Percentiles rank a stretch among this genome's conserved stretches.
Evolutionary conservation across 2,888 invertebrate species (phyloP).

Genomic region (Lochmaea capreae): DNA sequence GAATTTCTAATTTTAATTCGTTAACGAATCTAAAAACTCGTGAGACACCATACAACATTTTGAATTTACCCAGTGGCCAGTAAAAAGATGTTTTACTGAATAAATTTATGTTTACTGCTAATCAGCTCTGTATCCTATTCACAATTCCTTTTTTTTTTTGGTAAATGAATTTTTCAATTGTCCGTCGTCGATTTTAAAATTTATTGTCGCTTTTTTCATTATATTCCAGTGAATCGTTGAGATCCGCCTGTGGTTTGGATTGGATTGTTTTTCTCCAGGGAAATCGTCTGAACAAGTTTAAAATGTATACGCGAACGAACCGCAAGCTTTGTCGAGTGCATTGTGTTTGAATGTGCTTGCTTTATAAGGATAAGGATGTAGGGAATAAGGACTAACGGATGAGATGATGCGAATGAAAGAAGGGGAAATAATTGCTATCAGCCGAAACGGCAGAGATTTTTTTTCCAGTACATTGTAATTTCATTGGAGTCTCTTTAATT

Average conservation of each 20-base stretch:
- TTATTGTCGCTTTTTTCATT: not conserved
- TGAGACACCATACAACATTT: no score
- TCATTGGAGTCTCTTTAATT: not conserved
- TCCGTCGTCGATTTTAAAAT: not conserved
- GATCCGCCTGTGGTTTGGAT: slow-evolving; percentile 17
- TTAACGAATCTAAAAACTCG: no score
- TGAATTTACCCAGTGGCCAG: no score
- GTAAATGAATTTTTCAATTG: not conserved
- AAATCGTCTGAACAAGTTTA: slow-evolving; percentile 38
- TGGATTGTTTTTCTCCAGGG: slow-evolving; percentile 36
- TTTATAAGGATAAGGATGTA: slow-evolving; percentile 19
- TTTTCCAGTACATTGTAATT: not conserved
- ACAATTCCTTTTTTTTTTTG: not conserved
- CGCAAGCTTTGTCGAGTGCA: slow-evolving; percentile 31
- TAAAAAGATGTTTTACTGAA: no score
- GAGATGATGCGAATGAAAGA: slow-evolving; percentile 1
- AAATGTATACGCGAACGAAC: slow-evolving; percentile 23
- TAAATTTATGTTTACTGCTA: no score
- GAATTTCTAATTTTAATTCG: no score
- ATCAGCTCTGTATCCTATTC: no score
- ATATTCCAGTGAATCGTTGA: not conserved
- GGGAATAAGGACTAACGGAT: slow-evolving; percentile 15
- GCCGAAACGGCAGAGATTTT: not conserved
- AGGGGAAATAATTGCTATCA: slow-evolving; percentile 5
- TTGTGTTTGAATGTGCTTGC: slow-evolving; percentile 32